These are phyloP conservation scores for Pseudochromis fuscus DNA, from an alignment of 2,797 vertebrate genomes.

Conservation along the genomic window DNA sequence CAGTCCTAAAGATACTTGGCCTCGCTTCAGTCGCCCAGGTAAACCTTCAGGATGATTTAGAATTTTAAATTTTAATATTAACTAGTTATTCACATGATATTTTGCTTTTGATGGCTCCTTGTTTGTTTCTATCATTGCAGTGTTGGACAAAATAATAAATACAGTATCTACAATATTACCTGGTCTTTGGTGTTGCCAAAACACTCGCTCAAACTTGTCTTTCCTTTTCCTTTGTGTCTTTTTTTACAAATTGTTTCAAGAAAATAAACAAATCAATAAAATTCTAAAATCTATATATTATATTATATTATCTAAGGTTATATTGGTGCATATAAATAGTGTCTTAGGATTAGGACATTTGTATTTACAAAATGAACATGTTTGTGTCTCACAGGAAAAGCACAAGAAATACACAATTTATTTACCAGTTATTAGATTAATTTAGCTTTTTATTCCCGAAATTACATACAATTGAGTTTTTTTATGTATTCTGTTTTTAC, in stretches of 20 bases:
- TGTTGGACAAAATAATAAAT: neutral
- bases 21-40: constrained; percentile 95
- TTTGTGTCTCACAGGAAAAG: neutral
- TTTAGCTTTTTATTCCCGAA: neutral
- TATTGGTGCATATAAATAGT: neutral
- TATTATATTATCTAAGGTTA: neutral
- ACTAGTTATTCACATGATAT: no score
- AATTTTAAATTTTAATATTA: no score
- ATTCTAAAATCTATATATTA: no score
- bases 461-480: neutral
- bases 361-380: neutral
- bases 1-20: constrained; percentile 92
- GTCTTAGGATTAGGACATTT: neutral
- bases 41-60: constrained; percentile 16
- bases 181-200: no score
- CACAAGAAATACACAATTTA: neutral
- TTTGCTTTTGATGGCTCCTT: neutral
- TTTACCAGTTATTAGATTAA: neutral
- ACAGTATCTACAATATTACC: no score
- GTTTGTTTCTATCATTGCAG: neutral
- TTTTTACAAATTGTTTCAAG: no score
- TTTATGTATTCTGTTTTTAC: neutral
- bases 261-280: no score
- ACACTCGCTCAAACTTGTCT: no score
- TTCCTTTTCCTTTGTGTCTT: neutral